Evolutionary conservation across 2,888 invertebrate genomes (phyloP).

Genomic region (Agonopterix heracliana): DNA sequence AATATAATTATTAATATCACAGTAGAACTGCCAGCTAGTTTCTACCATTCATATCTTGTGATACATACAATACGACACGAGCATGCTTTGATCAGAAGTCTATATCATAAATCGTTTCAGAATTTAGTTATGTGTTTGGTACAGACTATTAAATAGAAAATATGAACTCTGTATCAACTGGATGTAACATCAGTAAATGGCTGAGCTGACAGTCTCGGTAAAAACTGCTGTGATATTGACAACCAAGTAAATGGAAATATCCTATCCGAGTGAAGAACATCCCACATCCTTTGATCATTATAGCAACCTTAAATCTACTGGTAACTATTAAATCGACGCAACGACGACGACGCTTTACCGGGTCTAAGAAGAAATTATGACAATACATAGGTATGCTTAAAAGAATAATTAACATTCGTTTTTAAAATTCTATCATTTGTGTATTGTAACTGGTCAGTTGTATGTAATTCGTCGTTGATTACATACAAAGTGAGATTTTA

Average conservation of each 20-base stretch:
- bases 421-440: not conserved
- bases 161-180: no score
- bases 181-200: no score
- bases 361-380: conserved; percentile 29
- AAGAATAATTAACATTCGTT: not conserved
- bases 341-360: conserved; percentile 37
- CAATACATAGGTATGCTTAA: not conserved
- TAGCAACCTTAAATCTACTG: conserved; percentile 63
- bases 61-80: not conserved
- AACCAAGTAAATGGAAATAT: conserved; percentile 35
- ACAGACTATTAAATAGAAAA: no score
- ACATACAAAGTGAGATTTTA: no score
- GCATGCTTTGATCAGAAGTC: no score
- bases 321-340: conserved; percentile 56
- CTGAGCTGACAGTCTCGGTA: conserved; percentile 52
- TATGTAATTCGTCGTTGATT: no score
- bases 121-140: no score
- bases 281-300: conserved; percentile 49
- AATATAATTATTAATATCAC: conserved; percentile 74
- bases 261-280: conserved; percentile 33
- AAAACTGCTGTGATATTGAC: conserved; percentile 74
- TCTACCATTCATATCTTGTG: conserved; percentile 15
- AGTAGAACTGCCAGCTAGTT: conserved; percentile 69
- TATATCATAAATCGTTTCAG: no score
- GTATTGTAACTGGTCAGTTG: not conserved